Conservation (phyloP, 2,113 vertebrate genomes). For the Nycticryphes semicollaris region DNA sequence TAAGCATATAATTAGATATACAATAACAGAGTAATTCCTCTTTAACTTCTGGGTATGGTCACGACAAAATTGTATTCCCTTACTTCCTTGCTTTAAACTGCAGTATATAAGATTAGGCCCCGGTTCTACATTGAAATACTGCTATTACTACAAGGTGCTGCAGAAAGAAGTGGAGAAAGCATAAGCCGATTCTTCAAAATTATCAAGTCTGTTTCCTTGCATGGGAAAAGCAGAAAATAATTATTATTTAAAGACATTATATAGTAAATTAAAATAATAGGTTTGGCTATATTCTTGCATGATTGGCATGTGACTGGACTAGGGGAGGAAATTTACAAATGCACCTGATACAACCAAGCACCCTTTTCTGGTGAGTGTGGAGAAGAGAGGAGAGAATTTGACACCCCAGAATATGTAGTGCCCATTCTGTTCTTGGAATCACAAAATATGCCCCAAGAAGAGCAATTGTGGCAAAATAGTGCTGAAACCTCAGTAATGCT, state of each 20-base stretch:
- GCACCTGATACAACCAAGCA: rapidly evolving
- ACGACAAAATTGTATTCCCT: not conserved
- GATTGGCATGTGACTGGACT: not conserved
- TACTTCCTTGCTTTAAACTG: not conserved
- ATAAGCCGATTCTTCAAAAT: not conserved
- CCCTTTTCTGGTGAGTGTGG: not conserved
- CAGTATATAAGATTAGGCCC: not conserved
- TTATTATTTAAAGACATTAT: not conserved
- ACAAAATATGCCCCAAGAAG: not conserved
- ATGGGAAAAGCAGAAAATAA: not conserved
- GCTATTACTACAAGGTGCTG: not conserved
- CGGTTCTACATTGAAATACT: not conserved
- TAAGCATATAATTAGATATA: not conserved
- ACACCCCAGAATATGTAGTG: rapidly evolving
- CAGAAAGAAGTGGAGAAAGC: not conserved
- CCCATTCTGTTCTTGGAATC: not conserved
- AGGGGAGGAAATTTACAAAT: not conserved
- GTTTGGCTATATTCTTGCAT: not conserved
- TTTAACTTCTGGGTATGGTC: not conserved
- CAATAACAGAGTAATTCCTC: not conserved
- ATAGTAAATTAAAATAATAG: not conserved
- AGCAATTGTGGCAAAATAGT: not conserved
- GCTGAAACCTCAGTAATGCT: not conserved
- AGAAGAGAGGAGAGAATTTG: not conserved
- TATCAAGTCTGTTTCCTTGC: not conserved